Conservation (phyloP, 2,888 invertebrate genomes). For the Julus scanicus region DNA sequence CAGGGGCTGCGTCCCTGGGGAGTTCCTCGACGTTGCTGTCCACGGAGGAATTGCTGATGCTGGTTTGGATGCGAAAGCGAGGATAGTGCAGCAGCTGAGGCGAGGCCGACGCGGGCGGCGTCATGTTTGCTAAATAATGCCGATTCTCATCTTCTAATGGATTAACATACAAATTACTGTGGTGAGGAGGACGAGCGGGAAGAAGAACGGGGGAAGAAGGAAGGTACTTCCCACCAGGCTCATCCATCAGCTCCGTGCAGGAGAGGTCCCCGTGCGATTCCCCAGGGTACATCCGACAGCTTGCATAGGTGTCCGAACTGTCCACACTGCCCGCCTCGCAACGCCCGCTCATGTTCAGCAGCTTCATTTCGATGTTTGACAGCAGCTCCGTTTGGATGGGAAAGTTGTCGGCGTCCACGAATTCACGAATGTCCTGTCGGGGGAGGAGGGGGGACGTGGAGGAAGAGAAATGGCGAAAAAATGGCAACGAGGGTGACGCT, state of each 20-base stretch:
- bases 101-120: constrained; percentile 25
- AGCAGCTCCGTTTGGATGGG: constrained; percentile 47
- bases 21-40: constrained; percentile 61
- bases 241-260: constrained; percentile 56
- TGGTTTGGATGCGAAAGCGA: constrained; percentile 38
- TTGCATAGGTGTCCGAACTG: constrained; percentile 95
- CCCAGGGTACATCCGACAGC: constrained; percentile 95
- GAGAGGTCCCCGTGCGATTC: constrained; percentile 71
- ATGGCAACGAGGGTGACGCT: neutral
- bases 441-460: neutral
- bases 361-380: constrained; percentile 54
- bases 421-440: constrained; percentile 54
- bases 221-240: constrained; percentile 44
- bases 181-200: constrained; percentile 61
- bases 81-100: constrained; percentile 36
- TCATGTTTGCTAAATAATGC: constrained; percentile 1
- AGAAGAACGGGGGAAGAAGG: constrained; percentile 50
- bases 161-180: constrained; percentile 64
- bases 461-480: neutral
- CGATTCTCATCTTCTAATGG: constrained; percentile 63
- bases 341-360: constrained; percentile 53
- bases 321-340: constrained; percentile 70
- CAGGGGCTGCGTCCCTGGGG: constrained; percentile 62
- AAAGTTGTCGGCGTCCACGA: constrained; percentile 53
- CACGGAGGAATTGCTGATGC: constrained; percentile 63